These are phyloP conservation scores for Allobates femoralis DNA, from an alignment of 2,797 vertebrate species.

Conservation along the genomic window DNA sequence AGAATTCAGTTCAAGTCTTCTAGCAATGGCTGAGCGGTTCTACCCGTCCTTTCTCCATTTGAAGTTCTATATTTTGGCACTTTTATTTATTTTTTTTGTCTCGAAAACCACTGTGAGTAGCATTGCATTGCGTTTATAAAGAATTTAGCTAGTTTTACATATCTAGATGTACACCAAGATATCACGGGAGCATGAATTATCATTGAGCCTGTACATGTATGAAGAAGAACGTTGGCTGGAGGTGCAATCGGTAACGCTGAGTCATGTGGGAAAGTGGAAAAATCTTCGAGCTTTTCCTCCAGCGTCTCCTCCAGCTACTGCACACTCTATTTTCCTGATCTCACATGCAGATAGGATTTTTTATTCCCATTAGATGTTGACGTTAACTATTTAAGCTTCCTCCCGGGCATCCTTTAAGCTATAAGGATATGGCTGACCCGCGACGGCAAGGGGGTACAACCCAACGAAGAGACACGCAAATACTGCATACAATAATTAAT, in stretches of 20 bases:
- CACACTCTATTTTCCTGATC: not conserved
- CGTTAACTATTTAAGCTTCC: conserved; percentile 10
- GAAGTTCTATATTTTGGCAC: too few relatives aligned
- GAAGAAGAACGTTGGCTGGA: too few relatives aligned
- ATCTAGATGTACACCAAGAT: not conserved
- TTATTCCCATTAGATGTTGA: not conserved
- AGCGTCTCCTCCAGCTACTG: not conserved
- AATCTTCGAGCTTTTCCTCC: not conserved
- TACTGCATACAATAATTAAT: not conserved
- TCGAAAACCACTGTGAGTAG: too few relatives aligned
- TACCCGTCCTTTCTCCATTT: too few relatives aligned
- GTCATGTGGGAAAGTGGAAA: not conserved
- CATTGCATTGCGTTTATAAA: too few relatives aligned
- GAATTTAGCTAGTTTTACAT: too few relatives aligned
- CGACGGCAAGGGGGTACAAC: conserved; percentile 1
- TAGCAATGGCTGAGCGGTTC: too few relatives aligned
- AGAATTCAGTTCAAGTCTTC: too few relatives aligned
- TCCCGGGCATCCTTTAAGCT: not conserved
- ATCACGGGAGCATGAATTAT: not conserved
- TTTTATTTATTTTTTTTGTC: not conserved
- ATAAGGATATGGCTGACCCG: conserved; percentile 20
- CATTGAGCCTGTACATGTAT: not conserved
- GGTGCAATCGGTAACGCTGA: not conserved
- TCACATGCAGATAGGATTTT: not conserved
- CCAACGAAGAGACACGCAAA: conserved; percentile 31